These are phyloP conservation scores for Schizaphis graminum DNA, from an alignment of 2,888 invertebrate genomes.

Conservation along the genomic window DNA sequence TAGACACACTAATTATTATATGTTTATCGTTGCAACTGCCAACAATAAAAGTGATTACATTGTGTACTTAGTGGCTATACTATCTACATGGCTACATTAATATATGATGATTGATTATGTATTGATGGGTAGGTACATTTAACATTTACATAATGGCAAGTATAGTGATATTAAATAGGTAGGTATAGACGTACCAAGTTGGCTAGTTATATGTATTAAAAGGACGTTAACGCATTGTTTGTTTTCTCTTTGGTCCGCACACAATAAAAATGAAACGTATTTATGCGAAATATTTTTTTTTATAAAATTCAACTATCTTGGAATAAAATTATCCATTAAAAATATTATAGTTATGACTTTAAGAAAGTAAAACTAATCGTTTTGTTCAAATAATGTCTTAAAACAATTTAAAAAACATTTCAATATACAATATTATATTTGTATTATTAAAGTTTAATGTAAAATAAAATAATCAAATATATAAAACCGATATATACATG, in stretches of 20 bases:
- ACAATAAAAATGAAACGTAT: not conserved
- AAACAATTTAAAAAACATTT: not conserved
- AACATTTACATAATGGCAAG: not conserved
- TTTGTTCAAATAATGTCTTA: not conserved
- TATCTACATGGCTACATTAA: not conserved
- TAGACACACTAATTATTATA: not conserved
- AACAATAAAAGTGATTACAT: not conserved
- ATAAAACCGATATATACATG: not conserved
- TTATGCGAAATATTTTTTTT: not conserved
- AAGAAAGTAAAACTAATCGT: fast-evolving
- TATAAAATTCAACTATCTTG: not conserved
- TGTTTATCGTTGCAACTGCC: not conserved
- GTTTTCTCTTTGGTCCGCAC: not conserved
- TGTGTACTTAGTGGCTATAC: not conserved
- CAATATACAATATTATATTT: not conserved
- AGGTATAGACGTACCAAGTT: no score
- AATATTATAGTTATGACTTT: not conserved
- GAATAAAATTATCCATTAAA: not conserved
- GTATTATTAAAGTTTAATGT: not conserved
- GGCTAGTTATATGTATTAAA: no score
- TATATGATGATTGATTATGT: not conserved
- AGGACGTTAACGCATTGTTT: not conserved
- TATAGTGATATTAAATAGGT: not conserved
- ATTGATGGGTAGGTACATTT: not conserved
- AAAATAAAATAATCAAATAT: not conserved